These are phyloP conservation scores for Cephalopachus bancanus DNA, from an alignment of 2,797 vertebrate species.

Conservation along the genomic window DNA sequence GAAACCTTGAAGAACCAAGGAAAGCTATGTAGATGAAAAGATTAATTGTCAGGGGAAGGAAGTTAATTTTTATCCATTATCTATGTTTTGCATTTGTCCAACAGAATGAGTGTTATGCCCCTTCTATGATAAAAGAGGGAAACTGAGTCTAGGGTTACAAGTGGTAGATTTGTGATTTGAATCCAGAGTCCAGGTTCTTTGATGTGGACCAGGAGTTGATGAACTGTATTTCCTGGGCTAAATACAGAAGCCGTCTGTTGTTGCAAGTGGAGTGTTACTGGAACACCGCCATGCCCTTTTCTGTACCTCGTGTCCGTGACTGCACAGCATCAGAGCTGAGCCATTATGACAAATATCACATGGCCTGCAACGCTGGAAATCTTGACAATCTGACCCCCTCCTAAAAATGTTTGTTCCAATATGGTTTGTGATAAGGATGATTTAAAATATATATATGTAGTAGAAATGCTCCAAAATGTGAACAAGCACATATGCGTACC, in stretches of 20 bases:
- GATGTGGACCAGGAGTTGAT: background rate
- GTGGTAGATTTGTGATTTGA: background rate
- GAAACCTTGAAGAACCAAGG: background rate
- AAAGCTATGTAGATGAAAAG: background rate
- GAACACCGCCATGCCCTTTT: background rate
- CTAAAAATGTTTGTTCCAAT: background rate
- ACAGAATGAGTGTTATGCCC: background rate
- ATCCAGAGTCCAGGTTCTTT: background rate
- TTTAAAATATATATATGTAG: background rate
- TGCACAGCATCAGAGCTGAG: rapidly evolving
- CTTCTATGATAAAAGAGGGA: background rate
- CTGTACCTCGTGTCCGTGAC: rapidly evolving
- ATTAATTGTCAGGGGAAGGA: background rate
- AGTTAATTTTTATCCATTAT: background rate
- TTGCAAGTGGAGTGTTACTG: background rate
- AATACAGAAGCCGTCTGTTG: background rate
- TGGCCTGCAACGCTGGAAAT: background rate
- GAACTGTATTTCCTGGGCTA: rapidly evolving
- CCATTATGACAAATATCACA: background rate
- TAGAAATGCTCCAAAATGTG: background rate
- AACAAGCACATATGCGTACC: rapidly evolving
- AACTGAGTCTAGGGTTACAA: too few species aligned
- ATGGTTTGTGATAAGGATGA: background rate
- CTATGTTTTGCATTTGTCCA: background rate
- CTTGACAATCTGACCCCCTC: background rate